A percentile compares a stretch with the other conserved stretches of the same genome.
These are phyloP conservation scores for Psephotus haematonotus DNA, from an alignment of 2,113 vertebrate genomes.

Conservation along the genomic window DNA sequence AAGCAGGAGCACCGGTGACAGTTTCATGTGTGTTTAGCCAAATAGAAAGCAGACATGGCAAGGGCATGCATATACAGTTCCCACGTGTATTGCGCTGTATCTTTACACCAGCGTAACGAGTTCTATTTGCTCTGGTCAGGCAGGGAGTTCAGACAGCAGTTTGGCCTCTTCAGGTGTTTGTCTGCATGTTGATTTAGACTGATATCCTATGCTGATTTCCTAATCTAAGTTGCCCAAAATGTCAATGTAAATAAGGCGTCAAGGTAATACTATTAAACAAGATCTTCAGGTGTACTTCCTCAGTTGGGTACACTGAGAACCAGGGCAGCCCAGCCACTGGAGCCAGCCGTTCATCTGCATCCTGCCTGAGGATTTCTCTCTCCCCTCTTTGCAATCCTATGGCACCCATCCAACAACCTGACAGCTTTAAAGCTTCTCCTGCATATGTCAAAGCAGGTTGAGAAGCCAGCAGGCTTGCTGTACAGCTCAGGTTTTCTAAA, in stretches of 20 bases:
- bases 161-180: neutral
- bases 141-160: neutral
- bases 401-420: slow-evolving; percentile 36
- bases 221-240: slow-evolving; percentile 14
- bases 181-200: neutral
- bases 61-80: neutral
- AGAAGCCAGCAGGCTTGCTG: slow-evolving; percentile 31
- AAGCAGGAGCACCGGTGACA: slow-evolving; percentile 47
- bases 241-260: slow-evolving; percentile 34
- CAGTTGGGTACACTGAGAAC: neutral
- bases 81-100: neutral
- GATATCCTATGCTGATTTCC: slow-evolving; percentile 4
- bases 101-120: neutral
- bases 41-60: slow-evolving; percentile 67
- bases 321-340: neutral
- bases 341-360: neutral
- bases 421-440: slow-evolving; percentile 51
- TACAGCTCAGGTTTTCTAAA: slow-evolving; percentile 3
- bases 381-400: neutral
- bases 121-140: neutral
- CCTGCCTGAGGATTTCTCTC: neutral
- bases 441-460: slow-evolving; percentile 41
- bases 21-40: slow-evolving; percentile 45
- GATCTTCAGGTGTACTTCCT: slow-evolving; percentile 10
- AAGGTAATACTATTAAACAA: slow-evolving; percentile 1